Evolutionary conservation across 2,797 vertebrate species (phyloP).

Genomic region (Sebastes hubbsi): DNA sequence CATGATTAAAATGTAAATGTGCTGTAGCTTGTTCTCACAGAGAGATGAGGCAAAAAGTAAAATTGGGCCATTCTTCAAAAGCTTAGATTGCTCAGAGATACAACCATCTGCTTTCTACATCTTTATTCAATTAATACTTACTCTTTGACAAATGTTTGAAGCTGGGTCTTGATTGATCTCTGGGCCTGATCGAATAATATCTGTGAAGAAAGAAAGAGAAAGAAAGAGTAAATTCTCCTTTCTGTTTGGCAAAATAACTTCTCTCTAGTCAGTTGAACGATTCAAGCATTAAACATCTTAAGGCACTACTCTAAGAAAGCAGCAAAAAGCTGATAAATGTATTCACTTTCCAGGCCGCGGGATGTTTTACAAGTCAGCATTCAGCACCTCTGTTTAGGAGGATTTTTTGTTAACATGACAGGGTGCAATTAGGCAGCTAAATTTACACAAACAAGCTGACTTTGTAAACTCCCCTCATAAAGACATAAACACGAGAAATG

Average conservation of each 20-base stretch:
- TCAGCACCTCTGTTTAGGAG: constrained; percentile 24
- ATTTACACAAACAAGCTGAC: constrained; percentile 54
- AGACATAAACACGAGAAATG: constrained; percentile 50
- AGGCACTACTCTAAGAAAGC: not conserved
- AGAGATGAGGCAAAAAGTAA: not conserved
- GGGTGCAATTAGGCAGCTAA: constrained; percentile 52
- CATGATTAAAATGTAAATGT: not conserved
- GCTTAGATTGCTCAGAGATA: not conserved
- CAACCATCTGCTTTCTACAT: not conserved
- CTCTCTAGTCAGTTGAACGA: not conserved
- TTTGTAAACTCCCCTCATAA: constrained; percentile 67
- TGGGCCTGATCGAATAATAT: constrained; percentile 98
- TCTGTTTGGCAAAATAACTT: not conserved
- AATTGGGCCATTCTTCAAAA: constrained; percentile 6
- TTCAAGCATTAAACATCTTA: not conserved
- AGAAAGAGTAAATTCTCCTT: not conserved
- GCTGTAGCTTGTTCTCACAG: not conserved
- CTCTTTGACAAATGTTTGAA: constrained; percentile 98
- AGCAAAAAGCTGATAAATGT: not conserved
- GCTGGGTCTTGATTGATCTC: constrained; percentile 96
- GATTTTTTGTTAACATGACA: constrained; percentile 47
- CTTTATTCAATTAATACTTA: constrained; percentile 79
- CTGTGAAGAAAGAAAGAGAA: constrained; percentile 75
- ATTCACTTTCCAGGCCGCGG: not conserved
- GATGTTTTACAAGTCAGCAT: constrained; percentile 33